Conservation (phyloP, 2,888 invertebrate species). For the Coenonympha glycerion region DNA sequence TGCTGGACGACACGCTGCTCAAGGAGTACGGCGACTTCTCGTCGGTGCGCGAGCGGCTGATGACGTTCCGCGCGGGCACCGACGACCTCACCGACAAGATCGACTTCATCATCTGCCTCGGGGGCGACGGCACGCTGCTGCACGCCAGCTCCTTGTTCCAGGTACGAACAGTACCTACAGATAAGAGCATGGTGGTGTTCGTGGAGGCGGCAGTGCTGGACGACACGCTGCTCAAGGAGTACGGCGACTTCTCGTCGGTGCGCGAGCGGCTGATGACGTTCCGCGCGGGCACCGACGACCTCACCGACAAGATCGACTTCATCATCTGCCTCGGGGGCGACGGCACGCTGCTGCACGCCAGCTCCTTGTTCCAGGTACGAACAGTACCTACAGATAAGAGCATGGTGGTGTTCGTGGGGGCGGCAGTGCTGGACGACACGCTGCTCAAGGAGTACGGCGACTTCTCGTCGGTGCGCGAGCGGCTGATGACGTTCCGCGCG, state of each 20-base stretch:
- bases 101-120: constrained; percentile 96
- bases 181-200: constrained; percentile 96
- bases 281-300: constrained; percentile 92
- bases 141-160: constrained; percentile 95
- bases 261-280: constrained; percentile 91
- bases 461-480: too few species aligned
- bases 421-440: too few species aligned
- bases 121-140: constrained; percentile 96
- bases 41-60: constrained; percentile 86
- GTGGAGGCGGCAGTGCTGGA: constrained; percentile 94
- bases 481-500: too few species aligned
- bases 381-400: not conserved
- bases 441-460: too few species aligned
- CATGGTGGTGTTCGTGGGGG: too few species aligned
- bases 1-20: constrained; percentile 88
- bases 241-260: constrained; percentile 83
- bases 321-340: constrained; percentile 97
- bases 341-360: constrained; percentile 96
- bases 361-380: constrained; percentile 85
- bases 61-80: constrained; percentile 91
- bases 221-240: constrained; percentile 84
- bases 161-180: constrained; percentile 51
- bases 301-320: constrained; percentile 97
- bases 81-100: constrained; percentile 97
- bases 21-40: constrained; percentile 84